Conservation (phyloP, 2,113 vertebrate genomes). For the Pterocles orientalis region DNA sequence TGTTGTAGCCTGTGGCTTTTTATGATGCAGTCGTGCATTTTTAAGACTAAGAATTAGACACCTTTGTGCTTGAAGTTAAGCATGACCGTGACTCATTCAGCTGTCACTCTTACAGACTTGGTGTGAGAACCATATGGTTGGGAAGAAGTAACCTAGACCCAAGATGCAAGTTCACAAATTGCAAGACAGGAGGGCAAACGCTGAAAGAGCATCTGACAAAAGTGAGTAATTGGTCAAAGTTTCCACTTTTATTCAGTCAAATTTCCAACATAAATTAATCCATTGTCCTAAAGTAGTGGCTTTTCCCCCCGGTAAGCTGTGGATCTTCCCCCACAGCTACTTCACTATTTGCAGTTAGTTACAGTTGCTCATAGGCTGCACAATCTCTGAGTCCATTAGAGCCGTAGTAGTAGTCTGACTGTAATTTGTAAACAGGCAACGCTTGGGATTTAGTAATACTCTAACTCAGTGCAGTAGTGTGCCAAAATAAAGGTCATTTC, state of each 20-base stretch:
- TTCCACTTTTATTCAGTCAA: neutral
- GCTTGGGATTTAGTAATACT: constrained; percentile 30
- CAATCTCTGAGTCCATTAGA: constrained; percentile 9
- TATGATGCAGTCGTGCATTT: constrained; percentile 28
- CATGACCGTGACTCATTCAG: constrained; percentile 50
- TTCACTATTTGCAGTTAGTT: constrained; percentile 17
- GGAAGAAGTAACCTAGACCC: neutral
- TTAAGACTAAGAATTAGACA: constrained; percentile 40
- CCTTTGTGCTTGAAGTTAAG: constrained; percentile 52
- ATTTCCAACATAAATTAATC: constrained; percentile 21
- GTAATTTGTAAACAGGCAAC: constrained; percentile 30
- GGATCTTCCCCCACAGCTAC: neutral
- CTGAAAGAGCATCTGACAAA: neutral
- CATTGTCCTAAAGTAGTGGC: neutral
- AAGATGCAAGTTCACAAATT: neutral
- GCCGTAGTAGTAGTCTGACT: neutral
- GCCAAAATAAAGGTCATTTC: constrained; percentile 70
- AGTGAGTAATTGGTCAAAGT: neutral
- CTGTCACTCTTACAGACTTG: constrained; percentile 12
- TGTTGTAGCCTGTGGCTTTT: constrained; percentile 35
- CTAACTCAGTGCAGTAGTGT: constrained; percentile 22
- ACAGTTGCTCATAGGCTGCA: neutral
- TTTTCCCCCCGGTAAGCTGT: neutral
- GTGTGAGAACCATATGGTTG: constrained; percentile 37
- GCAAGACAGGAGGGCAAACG: neutral